Evolutionary conservation across 35 echinoderm and acorn worm genomes (phyloP).

Genomic region (Ptychodera flava): DNA sequence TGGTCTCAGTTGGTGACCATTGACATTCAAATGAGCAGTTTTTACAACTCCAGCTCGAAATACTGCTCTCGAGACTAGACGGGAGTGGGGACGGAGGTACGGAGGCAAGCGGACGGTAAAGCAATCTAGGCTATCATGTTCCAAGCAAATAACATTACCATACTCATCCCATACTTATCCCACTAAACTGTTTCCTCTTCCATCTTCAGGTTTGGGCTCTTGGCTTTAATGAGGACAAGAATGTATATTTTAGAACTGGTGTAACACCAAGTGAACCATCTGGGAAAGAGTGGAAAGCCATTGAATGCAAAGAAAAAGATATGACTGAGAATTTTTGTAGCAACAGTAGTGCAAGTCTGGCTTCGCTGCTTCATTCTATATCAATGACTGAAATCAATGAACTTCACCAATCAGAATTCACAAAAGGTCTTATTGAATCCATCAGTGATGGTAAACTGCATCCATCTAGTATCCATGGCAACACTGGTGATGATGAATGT

Average conservation of each 20-base stretch:
- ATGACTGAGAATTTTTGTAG: not conserved
- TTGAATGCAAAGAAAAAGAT: conserved; percentile 5
- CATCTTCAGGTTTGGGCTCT: conserved; percentile 86
- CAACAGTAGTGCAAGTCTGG: not conserved
- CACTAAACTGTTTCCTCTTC: no score
- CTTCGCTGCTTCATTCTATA: not conserved
- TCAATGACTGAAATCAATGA: not conserved
- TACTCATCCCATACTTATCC: no score
- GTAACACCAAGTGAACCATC: conserved; percentile 77
- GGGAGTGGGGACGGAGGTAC: no score
- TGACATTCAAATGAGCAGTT: no score
- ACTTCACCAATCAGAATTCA: not conserved
- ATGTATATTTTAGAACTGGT: conserved; percentile 47
- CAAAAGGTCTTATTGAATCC: not conserved
- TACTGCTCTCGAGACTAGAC: no score
- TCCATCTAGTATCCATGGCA: not conserved
- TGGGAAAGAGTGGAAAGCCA: conserved; percentile 50
- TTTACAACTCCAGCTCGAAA: no score
- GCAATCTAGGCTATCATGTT: no score
- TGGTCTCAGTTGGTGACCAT: no score
- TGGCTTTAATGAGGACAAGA: conserved; percentile 44
- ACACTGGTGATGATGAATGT: not conserved
- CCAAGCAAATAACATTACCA: no score
- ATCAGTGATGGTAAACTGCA: not conserved
- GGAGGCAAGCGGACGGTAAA: no score